These are phyloP conservation scores for Candoia aspera DNA, from an alignment of 2,113 vertebrate genomes.

Conservation along the genomic window DNA sequence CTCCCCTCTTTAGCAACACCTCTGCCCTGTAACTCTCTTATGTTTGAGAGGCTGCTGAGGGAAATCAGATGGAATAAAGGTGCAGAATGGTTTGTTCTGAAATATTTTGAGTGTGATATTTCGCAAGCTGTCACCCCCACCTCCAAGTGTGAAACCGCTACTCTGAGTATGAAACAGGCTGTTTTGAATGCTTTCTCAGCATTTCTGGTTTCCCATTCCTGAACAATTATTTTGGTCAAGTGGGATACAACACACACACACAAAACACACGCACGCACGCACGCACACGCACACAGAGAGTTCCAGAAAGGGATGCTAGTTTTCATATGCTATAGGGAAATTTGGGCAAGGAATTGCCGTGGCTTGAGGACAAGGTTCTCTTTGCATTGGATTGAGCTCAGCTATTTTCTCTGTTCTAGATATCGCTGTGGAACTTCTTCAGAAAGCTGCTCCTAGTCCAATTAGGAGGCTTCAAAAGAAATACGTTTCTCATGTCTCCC, in stretches of 20 bases:
- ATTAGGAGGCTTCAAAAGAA: constrained; percentile 95
- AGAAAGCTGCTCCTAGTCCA: constrained; percentile 96
- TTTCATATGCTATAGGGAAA: not conserved
- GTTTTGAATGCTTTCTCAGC: not conserved
- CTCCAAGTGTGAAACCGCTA: not conserved
- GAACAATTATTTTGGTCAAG: not conserved
- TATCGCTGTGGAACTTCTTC: constrained; percentile 95
- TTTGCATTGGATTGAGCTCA: not conserved
- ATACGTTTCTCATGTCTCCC: constrained; percentile 92
- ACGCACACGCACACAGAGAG: not conserved
- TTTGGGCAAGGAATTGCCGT: not conserved
- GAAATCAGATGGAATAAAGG: not conserved
- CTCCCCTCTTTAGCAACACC: not conserved
- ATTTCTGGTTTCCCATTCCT: not conserved
- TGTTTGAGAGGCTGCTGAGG: not conserved
- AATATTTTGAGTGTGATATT: not conserved
- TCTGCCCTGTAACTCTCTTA: not conserved
- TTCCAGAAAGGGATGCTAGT: not conserved
- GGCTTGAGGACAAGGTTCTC: not conserved
- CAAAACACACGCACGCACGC: not conserved
- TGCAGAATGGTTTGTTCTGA: not conserved
- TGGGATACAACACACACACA: not conserved
- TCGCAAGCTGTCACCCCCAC: not conserved
- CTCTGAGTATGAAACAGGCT: not conserved
- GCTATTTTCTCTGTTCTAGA: constrained; percentile 72